phyloP scores from a whole-genome alignment of 2,113 vertebrate species.

The Chaetura pelagica region DNA sequence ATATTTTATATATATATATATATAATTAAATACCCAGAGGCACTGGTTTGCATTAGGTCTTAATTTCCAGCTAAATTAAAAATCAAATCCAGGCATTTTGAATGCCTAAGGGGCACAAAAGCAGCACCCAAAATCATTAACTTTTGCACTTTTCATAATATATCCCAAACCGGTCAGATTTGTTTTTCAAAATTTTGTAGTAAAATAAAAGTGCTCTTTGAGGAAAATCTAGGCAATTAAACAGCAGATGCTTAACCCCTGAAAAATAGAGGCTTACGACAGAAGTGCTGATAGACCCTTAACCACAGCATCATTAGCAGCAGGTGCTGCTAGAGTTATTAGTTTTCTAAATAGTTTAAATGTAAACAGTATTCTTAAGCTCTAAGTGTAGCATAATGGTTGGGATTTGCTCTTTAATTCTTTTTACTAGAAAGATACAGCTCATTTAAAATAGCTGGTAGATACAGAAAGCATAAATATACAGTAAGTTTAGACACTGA shows the following conservation, averaged over 20 bases:
- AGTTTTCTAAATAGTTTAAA: conserved; percentile 72
- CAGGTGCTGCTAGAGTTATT: conserved; percentile 70
- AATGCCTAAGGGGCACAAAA: conserved; percentile 47
- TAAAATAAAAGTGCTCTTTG: conserved; percentile 80
- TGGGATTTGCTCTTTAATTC: conserved; percentile 79
- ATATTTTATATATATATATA: not conserved
- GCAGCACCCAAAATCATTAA: conserved; percentile 63
- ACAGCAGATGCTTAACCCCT: conserved; percentile 77
- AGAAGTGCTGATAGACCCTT: conserved; percentile 72
- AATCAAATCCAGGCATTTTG: conserved; percentile 53
- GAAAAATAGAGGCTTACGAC: conserved; percentile 76
- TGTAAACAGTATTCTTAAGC: conserved; percentile 75
- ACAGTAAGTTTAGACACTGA: conserved; percentile 84
- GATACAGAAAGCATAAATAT: conserved; percentile 85
- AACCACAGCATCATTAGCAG: conserved; percentile 57
- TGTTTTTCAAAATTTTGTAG: conserved; percentile 71
- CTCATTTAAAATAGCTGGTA: conserved; percentile 84
- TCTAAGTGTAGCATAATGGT: conserved; percentile 72
- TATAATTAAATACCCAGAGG: conserved; percentile 78
- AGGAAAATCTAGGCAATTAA: conserved; percentile 73
- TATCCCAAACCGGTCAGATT: conserved; percentile 62
- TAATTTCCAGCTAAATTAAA: conserved; percentile 71
- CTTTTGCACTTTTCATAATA: conserved; percentile 66
- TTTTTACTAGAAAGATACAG: conserved; percentile 85
- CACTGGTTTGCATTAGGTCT: conserved; percentile 76